Conservation (phyloP, 2,888 invertebrate genomes). For the Chrysomela aeneicollis region DNA sequence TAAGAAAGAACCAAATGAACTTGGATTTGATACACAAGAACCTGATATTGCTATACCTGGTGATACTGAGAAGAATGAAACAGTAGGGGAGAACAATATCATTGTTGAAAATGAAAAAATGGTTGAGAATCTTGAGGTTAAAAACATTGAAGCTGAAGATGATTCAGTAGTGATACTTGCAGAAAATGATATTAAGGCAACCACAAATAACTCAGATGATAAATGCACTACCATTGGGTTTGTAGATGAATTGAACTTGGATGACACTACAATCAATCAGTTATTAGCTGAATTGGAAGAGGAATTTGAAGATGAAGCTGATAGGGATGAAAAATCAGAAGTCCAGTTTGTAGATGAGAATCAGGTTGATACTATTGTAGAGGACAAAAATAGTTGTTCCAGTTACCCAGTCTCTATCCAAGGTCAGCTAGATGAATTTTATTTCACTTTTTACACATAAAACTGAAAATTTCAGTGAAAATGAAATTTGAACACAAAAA, state of each 20-base stretch:
- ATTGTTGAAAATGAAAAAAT: slow-evolving; percentile 12
- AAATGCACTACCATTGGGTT: slow-evolving; percentile 47
- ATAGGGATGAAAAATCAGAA: slow-evolving; percentile 49
- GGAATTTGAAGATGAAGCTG: slow-evolving; percentile 46
- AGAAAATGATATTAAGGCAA: neutral
- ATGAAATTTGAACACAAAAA: too few relatives aligned
- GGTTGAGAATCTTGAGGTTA: slow-evolving; percentile 42
- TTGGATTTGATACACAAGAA: neutral
- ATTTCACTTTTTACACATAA: too few relatives aligned
- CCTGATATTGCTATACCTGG: neutral
- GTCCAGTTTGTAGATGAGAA: neutral
- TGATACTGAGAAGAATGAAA: too few relatives aligned
- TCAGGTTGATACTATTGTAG: slow-evolving; percentile 37
- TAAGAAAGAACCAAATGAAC: neutral
- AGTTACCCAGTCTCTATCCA: neutral
- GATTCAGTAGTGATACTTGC: neutral
- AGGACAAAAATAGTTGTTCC: neutral
- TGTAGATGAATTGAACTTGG: slow-evolving; percentile 52
- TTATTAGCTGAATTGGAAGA: slow-evolving; percentile 35
- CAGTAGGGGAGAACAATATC: too few relatives aligned
- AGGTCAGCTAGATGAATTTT: neutral
- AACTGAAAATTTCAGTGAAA: too few relatives aligned
- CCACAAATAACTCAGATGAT: neutral
- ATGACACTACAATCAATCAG: slow-evolving; percentile 40
- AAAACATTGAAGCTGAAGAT: slow-evolving; percentile 6